Percentiles rank a stretch among this genome's conserved stretches.
These are phyloP conservation scores for Hirtodrosophila confusa DNA, from an alignment of 2,888 invertebrate genomes.

Conservation along the genomic window DNA sequence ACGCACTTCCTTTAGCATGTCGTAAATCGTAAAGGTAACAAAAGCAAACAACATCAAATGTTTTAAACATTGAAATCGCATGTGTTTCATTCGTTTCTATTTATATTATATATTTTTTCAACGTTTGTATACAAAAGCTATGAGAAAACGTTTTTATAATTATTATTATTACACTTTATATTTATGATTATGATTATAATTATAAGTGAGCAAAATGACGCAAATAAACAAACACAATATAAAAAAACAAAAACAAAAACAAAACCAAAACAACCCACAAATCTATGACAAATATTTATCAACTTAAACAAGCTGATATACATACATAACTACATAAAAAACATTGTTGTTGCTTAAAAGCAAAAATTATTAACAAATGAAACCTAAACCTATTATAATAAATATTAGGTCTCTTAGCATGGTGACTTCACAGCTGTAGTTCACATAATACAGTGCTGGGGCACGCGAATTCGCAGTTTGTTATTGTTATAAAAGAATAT, in stretches of 20 bases:
- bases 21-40: constrained; percentile 54
- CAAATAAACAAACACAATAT: constrained; percentile 73
- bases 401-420: constrained; percentile 13
- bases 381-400: constrained; percentile 10
- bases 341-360: constrained; percentile 53
- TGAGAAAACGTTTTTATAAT: constrained; percentile 61
- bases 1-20: constrained; percentile 47
- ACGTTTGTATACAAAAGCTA: constrained; percentile 64
- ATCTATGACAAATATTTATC: constrained; percentile 25
- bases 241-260: constrained; percentile 16
- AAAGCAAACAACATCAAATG: constrained; percentile 33
- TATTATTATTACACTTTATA: constrained; percentile 69
- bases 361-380: constrained; percentile 29
- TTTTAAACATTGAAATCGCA: constrained; percentile 55
- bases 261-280: constrained; percentile 25
- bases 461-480: constrained; percentile 19
- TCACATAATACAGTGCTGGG: constrained; percentile 14
- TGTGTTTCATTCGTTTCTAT: constrained; percentile 55
- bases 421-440: constrained; percentile 34
- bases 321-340: constrained; percentile 33
- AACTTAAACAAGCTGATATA: constrained; percentile 33
- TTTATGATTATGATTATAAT: constrained; percentile 74
- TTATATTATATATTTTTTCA: constrained; percentile 57
- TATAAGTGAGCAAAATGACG: constrained; percentile 72
- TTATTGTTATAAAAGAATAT: constrained; percentile 30